phyloP scores from a whole-genome alignment of 2,888 invertebrate genomes.

The Agrenia bidenticulata region DNA sequence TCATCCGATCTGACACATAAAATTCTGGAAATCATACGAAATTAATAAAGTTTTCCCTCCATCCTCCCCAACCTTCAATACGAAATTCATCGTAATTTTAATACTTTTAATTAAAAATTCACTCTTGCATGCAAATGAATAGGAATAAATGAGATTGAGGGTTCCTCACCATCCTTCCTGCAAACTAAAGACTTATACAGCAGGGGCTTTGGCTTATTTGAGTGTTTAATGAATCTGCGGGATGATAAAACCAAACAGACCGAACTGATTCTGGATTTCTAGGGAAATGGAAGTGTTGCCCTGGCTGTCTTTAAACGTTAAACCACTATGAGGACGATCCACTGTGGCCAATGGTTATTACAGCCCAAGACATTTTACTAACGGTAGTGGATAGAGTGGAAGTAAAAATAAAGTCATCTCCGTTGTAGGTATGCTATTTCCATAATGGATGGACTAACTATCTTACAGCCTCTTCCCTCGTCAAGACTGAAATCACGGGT shows the following conservation, averaged over 20 bases:
- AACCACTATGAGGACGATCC: too few relatives aligned
- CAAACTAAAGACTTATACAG: background rate
- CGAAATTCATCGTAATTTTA: conserved; percentile 8
- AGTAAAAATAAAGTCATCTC: conserved; percentile 7
- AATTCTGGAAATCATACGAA: too few relatives aligned
- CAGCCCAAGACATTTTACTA: too few relatives aligned
- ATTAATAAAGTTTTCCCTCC: too few relatives aligned
- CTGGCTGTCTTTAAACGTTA: too few relatives aligned
- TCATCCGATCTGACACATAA: too few relatives aligned
- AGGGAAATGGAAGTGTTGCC: conserved; percentile 1
- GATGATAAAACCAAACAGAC: conserved; percentile 4
- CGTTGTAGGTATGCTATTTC: conserved; percentile 7
- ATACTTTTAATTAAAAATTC: conserved; percentile 16
- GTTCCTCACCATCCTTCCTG: too few relatives aligned
- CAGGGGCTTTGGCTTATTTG: background rate
- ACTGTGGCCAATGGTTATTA: too few relatives aligned
- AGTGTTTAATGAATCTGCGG: conserved; percentile 9
- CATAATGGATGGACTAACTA: conserved; percentile 14
- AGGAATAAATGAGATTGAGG: conserved; percentile 6
- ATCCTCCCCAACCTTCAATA: too few relatives aligned
- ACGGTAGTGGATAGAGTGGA: too few relatives aligned
- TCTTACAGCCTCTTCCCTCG: background rate
- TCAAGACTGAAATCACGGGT: background rate
- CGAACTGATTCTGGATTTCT: conserved; percentile 10
- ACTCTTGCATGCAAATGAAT: conserved; percentile 10